Base-by-base conservation (phyloP, 2,797 vertebrate genomes). In the Diplodus sargus region DNA sequence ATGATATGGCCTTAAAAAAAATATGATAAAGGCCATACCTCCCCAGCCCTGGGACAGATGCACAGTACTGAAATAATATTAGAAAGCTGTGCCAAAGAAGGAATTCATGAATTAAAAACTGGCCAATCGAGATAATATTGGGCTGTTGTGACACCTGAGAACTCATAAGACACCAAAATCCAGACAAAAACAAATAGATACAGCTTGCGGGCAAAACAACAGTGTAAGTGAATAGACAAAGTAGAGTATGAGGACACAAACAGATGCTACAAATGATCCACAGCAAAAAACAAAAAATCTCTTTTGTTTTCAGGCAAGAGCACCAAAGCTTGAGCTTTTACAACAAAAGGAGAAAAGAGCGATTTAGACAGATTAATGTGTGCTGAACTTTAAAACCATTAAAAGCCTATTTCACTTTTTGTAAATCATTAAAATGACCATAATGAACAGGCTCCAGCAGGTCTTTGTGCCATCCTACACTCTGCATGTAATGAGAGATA, bases 401-500 rank as follows among this genome's bases (percentile, higher is more conserved):
- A 20, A 74, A 43, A 63, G 14, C 56, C 11, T 23, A 62, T n/a
- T 48, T 30, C 52, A 75, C 43, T 49, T 57, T 65, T 43, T 79
- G 57, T 14, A 67, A 74, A 68, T 78, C 39, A 49, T 39, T 23
- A 39, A 65, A 59, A 70, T 8, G 20, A 60, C 52, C 17, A 43
- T n/a, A 22, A 72, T 83, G 25, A 64, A 43, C 16, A 48, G 48
- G 57, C 65, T 86, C 48, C 72, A 66, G 39, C 76, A 68, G 9
- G 73, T 48, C 79, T 45, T 42, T 47, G 48, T 52, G 53, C 70
- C 8, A 74, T 70, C 52, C 59, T 76, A 60, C 75, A 65, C 72
- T 58, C 57, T 53, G 10, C 52, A 70, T 47, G 42, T 74, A 86
- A 90, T 83, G 73, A 82, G 88, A 18, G 11, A 60, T 49, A n/a